Evolutionary conservation across 1,140 invertebrate genomes (phyloP).

Genomic region (Aradophagus sp.): DNA sequence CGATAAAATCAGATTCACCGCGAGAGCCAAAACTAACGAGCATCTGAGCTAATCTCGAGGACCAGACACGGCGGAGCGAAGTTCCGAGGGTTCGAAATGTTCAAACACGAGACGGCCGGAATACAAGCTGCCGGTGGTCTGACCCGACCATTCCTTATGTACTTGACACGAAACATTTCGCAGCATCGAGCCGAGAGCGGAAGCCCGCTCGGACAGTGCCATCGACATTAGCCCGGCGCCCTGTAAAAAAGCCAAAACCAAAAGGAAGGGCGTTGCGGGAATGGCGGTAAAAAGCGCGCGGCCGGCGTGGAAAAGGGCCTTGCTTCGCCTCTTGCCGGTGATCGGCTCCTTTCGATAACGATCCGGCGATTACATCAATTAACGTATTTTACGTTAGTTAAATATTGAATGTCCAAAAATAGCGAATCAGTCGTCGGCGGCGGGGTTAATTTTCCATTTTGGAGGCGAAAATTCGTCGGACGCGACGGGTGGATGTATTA

Average conservation of each 20-base stretch:
- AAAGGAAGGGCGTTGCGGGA: conserved; percentile 9
- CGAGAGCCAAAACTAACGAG: too few species aligned
- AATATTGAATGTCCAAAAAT: conserved; percentile 57
- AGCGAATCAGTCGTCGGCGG: conserved; percentile 53
- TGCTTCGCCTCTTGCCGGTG: too few species aligned
- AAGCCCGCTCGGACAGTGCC: conserved; percentile 9
- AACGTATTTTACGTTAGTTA: conserved; percentile 54
- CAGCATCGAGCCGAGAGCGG: conserved; percentile 23
- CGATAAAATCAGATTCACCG: too few species aligned
- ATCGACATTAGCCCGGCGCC: conserved; percentile 9
- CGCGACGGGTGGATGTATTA: conserved; percentile 63
- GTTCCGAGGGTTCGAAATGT: conserved; percentile 10
- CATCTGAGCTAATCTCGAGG: too few species aligned
- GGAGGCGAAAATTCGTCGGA: conserved; percentile 64
- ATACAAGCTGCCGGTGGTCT: not conserved
- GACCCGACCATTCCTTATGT: conserved; percentile 30
- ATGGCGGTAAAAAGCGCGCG: conserved; percentile 4
- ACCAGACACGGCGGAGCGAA: too few species aligned
- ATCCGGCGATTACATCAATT: conserved; percentile 55
- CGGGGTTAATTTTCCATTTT: conserved; percentile 67
- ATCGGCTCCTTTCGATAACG: conserved; percentile 30
- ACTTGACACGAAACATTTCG: conserved; percentile 41
- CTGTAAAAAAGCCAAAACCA: conserved; percentile 14
- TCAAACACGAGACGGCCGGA: conserved; percentile 10
- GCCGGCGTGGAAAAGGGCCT: not conserved